Evolutionary conservation across 37 sponge, comb jelly and placozoan genomes (phyloP).

Genomic region (Aplysina aerophoba): DNA sequence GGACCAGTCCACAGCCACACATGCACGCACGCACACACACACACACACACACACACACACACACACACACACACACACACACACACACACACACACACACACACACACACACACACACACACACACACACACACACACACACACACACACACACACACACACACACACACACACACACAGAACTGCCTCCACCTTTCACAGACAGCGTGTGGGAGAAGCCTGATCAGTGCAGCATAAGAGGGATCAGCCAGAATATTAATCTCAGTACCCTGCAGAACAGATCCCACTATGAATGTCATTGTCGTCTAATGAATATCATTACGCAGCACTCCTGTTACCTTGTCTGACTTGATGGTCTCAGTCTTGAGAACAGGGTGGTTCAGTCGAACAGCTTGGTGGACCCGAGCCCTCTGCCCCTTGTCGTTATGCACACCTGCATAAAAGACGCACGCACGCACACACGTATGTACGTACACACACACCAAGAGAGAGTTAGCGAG

Average conservation of each 20-base stretch:
- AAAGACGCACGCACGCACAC: too few species aligned
- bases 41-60: neutral
- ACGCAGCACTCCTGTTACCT: neutral
- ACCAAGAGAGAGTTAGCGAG: conserved; percentile 37
- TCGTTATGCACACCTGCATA: conserved; percentile 29
- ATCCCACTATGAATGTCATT: neutral
- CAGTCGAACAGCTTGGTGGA: conserved; percentile 34
- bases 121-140: neutral
- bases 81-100: conserved; percentile 9
- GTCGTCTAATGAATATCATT: neutral
- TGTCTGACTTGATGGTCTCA: neutral
- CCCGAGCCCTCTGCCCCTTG: neutral
- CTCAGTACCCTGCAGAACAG: conserved; percentile 6
- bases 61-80: conserved; percentile 39
- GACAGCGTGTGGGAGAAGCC: conserved; percentile 12
- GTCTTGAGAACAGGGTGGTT: conserved; percentile 39
- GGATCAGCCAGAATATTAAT: conserved; percentile 27
- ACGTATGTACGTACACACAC: too few species aligned
- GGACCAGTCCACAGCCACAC: conserved; percentile 17
- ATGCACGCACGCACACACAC: conserved; percentile 12
- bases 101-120: too few species aligned
- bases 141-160: neutral
- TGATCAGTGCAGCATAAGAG: neutral
- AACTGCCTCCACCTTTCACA: neutral
- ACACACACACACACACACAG: neutral